A percentile compares a stretch with the other conserved stretches of the same genome.
These are phyloP conservation scores for Pomacea maculata DNA, from an alignment of 1,140 invertebrate species.

Conservation along the genomic window DNA sequence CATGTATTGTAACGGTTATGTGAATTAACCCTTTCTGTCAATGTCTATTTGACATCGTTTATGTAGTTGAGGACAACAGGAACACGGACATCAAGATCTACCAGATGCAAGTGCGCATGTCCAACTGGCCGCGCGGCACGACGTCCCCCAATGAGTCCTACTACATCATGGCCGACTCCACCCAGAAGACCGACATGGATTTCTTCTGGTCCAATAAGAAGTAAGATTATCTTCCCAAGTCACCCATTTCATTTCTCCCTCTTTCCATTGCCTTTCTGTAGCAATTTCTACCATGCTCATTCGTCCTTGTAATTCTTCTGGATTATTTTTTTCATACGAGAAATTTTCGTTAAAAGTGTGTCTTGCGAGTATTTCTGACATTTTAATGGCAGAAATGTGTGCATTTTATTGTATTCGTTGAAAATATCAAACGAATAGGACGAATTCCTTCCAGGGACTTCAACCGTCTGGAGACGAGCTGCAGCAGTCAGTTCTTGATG, in stretches of 20 bases:
- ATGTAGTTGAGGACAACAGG: neutral
- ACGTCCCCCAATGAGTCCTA: constrained; percentile 3
- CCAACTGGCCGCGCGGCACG: constrained; percentile 4
- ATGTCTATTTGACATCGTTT: neutral
- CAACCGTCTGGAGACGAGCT: constrained; percentile 14
- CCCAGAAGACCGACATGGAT: neutral
- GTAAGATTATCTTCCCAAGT: neutral
- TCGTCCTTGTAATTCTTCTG: neutral
- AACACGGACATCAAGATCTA: neutral
- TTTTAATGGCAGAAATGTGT: no score
- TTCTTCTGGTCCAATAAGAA: constrained; percentile 7
- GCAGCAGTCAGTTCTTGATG: constrained; percentile 13
- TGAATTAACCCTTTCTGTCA: no score
- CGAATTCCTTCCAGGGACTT: neutral
- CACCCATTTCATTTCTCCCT: neutral
- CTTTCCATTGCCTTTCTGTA: no score
- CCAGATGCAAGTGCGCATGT: constrained; percentile 19
- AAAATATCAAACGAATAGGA: no score
- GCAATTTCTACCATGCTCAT: neutral
- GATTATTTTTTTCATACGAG: neutral
- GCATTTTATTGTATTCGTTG: no score
- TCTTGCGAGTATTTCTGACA: no score
- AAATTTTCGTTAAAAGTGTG: no score
- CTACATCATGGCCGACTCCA: constrained; percentile 20
- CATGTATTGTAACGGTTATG: neutral